Evolutionary conservation across 2,888 invertebrate species (phyloP).

Genomic region (Scaeva pyrastri): DNA sequence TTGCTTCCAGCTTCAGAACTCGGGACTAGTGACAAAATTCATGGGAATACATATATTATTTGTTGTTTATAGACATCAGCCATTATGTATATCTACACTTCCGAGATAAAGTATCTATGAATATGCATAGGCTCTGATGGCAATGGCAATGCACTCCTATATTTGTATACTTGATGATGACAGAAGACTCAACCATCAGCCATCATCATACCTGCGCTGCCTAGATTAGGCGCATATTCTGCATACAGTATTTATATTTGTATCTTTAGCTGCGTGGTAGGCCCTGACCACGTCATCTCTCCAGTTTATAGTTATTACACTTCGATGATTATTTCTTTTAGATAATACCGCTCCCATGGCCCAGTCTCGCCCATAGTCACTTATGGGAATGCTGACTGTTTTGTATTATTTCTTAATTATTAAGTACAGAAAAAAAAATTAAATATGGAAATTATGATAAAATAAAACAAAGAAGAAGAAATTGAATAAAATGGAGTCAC

Average conservation of each 20-base stretch:
- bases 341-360: constrained; percentile 33
- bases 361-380: not conserved
- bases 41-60: not conserved
- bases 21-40: constrained; percentile 6
- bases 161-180: not conserved
- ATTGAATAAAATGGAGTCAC: constrained; percentile 34
- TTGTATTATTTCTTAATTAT: constrained; percentile 74
- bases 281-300: constrained; percentile 3
- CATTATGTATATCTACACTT: not conserved
- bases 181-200: not conserved
- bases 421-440: constrained; percentile 56
- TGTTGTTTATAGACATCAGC: not conserved
- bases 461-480: constrained; percentile 6
- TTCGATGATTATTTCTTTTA: constrained; percentile 49
- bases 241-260: not conserved
- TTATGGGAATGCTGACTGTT: too few relatives aligned
- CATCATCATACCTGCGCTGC: not conserved
- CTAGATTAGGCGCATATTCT: too few relatives aligned
- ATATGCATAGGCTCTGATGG: constrained; percentile 14
- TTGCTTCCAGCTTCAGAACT: constrained; percentile 15
- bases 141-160: not conserved
- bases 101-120: not conserved
- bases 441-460: constrained; percentile 46
- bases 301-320: constrained; percentile 55
- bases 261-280: not conserved